A percentile compares a stretch with the other conserved stretches of the same genome.
These are phyloP conservation scores for Herpetotheres cachinnans DNA, from an alignment of 2,113 vertebrate genomes.

Conservation along the genomic window DNA sequence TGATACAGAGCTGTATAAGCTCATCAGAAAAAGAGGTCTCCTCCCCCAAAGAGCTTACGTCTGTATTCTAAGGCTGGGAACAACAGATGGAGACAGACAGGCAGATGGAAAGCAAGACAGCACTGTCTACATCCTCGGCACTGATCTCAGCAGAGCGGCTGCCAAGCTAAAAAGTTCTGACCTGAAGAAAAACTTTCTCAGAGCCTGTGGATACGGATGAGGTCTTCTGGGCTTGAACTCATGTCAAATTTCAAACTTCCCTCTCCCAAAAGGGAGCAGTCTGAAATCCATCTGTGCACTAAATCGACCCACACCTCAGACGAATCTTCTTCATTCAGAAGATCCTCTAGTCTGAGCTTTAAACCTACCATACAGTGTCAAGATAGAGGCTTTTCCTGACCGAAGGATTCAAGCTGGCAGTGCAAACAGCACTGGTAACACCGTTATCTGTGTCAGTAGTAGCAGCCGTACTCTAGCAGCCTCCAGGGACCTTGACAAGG, in stretches of 20 bases:
- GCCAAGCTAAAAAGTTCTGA: conserved; percentile 50
- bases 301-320: neutral
- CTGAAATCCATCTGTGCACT: neutral
- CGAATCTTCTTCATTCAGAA: neutral
- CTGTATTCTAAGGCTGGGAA: conserved; percentile 33
- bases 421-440: neutral
- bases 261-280: neutral
- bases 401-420: neutral
- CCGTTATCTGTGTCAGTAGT: neutral
- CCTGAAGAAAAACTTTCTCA: conserved; percentile 16
- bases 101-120: conserved; percentile 56
- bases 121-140: conserved; percentile 27
- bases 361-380: neutral
- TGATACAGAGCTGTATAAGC: neutral
- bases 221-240: neutral
- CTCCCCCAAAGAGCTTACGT: conserved; percentile 2
- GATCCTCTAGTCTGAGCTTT: neutral
- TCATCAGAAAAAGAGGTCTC: conserved; percentile 13
- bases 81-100: conserved; percentile 63
- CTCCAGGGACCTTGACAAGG: neutral
- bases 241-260: neutral
- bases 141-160: neutral
- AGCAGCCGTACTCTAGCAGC: neutral
- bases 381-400: neutral
- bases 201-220: neutral